Evolutionary conservation across 2,797 vertebrate species (phyloP), one percentile per base, ranked within the genome.

Genomic region (Tympanoctomys barrerae): DNA sequence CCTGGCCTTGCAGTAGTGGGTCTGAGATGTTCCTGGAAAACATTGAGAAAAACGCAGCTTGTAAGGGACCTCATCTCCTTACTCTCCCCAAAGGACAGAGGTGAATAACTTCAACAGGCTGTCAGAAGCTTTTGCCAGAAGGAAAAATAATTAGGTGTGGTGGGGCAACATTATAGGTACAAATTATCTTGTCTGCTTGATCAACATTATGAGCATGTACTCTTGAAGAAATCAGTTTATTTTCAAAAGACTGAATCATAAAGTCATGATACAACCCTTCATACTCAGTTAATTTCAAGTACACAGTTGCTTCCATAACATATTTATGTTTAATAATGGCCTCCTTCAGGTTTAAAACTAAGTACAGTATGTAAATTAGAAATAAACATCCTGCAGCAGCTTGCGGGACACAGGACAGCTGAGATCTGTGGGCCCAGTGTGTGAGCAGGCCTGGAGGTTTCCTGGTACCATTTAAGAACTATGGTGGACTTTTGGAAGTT

Each of bases 101-200:
- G 21, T 21, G 75, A 97, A 96, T 94, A 97, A 82, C 78, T 97
- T 95, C 39, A 93, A 83, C 96, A 96, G 96, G 93, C 96, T 96
- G 93, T 83, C 80, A 83, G 87, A 95, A 90, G 46, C 24, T 93
- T 95, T 83, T 95, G 93, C 91, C 94, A 96, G 97, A 94, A 97
- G 96, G 96, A 96, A 97, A 97, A 95, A 94, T 87, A 95, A 96
- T 97, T 96, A 97, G 61, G 75, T 91, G 39, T 22, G 82, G 28
- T 39, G 5, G 90, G 57, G 59, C 62, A 94, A 77, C 94, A 88
- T 89, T 96, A 96, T 94, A 95, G 95, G 28, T 86, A 88, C 87
- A 95, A 96, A 94, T 97, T 84, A 92, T 96, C 64, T 90, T 96
- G 90, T 96, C 96, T 91, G 33, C 85, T 92, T 97, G 96, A 96